phyloP scores from a whole-genome alignment of 1,140 invertebrate species.

The Drosophila pruinosa region DNA sequence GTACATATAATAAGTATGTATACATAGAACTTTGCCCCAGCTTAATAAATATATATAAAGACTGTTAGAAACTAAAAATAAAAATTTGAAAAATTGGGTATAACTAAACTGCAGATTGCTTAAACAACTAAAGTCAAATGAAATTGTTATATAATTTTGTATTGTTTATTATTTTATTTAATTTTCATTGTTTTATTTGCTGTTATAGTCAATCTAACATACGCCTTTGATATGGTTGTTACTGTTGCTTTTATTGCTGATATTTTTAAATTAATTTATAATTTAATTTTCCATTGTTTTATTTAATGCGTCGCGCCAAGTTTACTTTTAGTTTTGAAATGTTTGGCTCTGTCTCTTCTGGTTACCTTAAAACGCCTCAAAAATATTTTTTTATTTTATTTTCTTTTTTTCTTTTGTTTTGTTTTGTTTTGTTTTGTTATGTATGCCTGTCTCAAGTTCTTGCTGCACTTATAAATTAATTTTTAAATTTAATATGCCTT shows the following conservation, averaged over 20 bases:
- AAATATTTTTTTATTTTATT: constrained; percentile 58
- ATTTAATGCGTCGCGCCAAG: constrained; percentile 59
- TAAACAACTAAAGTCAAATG: constrained; percentile 41
- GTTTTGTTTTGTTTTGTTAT: constrained; percentile 10
- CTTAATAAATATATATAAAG: constrained; percentile 24
- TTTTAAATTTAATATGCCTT: constrained; percentile 49
- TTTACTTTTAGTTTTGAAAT: constrained; percentile 74
- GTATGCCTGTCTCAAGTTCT: constrained; percentile 52
- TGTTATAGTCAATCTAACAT: constrained; percentile 74
- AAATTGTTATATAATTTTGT: constrained; percentile 24
- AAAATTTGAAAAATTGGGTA: background rate
- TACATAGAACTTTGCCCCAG: constrained; percentile 47
- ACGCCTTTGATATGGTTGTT: constrained; percentile 82
- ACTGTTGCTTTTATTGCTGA: constrained; percentile 81
- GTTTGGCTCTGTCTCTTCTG: constrained; percentile 66
- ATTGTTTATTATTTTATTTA: constrained; percentile 35
- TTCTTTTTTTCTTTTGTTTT: background rate
- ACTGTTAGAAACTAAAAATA: constrained; percentile 29
- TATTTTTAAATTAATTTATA: constrained; percentile 61
- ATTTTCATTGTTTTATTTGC: constrained; percentile 22
- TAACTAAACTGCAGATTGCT: constrained; percentile 19
- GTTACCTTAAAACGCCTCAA: constrained; percentile 76
- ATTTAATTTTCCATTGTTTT: constrained; percentile 35
- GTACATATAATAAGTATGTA: constrained; percentile 11
- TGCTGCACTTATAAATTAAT: constrained; percentile 57